Base-by-base conservation (phyloP, 2,888 invertebrate species). In the Lasioglossum malachurum region DNA sequence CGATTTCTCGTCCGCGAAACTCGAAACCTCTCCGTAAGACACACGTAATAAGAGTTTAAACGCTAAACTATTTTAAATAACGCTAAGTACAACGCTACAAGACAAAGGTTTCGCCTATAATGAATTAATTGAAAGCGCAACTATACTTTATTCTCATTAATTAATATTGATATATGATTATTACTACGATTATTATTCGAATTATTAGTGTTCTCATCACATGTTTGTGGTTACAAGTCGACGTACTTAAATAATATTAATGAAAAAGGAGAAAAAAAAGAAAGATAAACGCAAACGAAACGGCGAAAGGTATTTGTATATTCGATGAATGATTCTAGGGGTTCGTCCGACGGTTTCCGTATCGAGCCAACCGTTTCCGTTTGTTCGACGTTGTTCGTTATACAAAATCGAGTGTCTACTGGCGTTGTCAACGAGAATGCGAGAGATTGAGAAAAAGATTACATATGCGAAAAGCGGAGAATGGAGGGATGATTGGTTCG, bases 51-150 rank as follows among this genome's bases (percentile, higher is more conserved):
- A 86, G 83, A 83, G 84, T 86, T 91, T 38, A 92, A 93, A 94
- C 87, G 94, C 94, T 64, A 64, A 94, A 92, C 92, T 94, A 95
- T 95, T 95, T 95, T 94, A 94, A 94, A 94, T 94, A 94, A 94
- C 90, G 94, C 94, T 94, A 94, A 94, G 94, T 95, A 94, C 93
- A 94, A 94, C 89, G 94, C 93, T 94, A 94, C 90, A 90, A 93
- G 69, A 92, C 80, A 84, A 85, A 84, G 92, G 92, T 94, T 94
- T 92, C 69, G 94, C 93, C 93, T 94, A 93, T 93, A 85, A 85
- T 88, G 85, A 89, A 91, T 89, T 85, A 53, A 92, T 86, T 88
- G 90, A 78, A 75, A 89, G 41, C 41, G 69, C 69, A 74, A 74
- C 89, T 89, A 89, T 84, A 90, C 82, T 81, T 88, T 91, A 91